Evolutionary conservation across 1,140 invertebrate genomes (phyloP).

Genomic region (Anthonomus grandis): DNA sequence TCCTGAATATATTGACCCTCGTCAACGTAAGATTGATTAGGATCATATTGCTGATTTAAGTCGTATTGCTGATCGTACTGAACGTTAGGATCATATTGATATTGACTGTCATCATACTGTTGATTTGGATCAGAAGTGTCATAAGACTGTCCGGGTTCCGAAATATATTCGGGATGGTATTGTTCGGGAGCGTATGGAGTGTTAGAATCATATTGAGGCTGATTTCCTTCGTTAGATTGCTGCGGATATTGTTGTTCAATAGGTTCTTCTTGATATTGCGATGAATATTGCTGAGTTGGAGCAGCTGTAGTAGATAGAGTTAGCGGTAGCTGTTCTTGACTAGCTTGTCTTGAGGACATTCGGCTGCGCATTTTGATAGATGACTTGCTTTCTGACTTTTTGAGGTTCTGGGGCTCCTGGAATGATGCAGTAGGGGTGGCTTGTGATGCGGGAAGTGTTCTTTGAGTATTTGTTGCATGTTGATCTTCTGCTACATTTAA

Average conservation of each 20-base stretch:
- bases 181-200: slow-evolving; percentile 21
- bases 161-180: slow-evolving; percentile 22
- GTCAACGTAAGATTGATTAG: slow-evolving; percentile 2
- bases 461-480: slow-evolving; percentile 30
- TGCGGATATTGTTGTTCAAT: slow-evolving; percentile 6
- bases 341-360: slow-evolving; percentile 19
- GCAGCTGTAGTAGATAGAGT: slow-evolving; percentile 8
- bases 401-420: slow-evolving; percentile 29
- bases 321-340: slow-evolving; percentile 19
- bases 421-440: slow-evolving; percentile 31
- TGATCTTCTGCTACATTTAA: slow-evolving; percentile 29
- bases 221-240: background rate
- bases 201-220: background rate
- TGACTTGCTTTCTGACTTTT: slow-evolving; percentile 24
- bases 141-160: slow-evolving; percentile 16
- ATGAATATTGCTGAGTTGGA: background rate
- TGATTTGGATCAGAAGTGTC: slow-evolving; percentile 11
- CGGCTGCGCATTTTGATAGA: slow-evolving; percentile 21
- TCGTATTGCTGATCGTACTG: slow-evolving; percentile 40
- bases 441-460: slow-evolving; percentile 23
- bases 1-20: background rate
- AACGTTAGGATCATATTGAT: slow-evolving; percentile 32
- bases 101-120: slow-evolving; percentile 14
- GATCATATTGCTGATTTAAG: slow-evolving; percentile 27
- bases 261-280: slow-evolving; percentile 8